phyloP scores from a whole-genome alignment of 2,797 vertebrate genomes.

The Enteromius thamalakanensis region DNA sequence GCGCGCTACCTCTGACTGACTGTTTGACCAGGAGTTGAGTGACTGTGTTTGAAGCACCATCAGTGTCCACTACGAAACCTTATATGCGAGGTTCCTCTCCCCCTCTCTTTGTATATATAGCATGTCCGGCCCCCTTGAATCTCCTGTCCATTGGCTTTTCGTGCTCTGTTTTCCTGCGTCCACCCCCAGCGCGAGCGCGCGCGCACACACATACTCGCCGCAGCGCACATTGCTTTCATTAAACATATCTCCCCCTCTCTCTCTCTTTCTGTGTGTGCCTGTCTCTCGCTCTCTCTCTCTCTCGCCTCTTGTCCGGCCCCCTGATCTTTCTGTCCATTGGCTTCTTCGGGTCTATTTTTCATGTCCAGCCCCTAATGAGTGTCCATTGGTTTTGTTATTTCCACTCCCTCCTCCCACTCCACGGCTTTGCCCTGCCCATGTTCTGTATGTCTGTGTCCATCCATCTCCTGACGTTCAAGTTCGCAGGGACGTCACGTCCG shows the following conservation, averaged over 20 bases:
- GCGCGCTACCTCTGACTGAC: constrained; percentile 37
- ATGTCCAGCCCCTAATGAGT: constrained; percentile 97
- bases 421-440: constrained; percentile 96
- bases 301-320: constrained; percentile 83
- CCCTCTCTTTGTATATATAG: constrained; percentile 58
- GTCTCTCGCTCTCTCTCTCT: constrained; percentile 69
- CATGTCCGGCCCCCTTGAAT: constrained; percentile 73
- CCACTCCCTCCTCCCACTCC: constrained; percentile 93
- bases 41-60: constrained; percentile 55
- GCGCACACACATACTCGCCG: constrained; percentile 52
- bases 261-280: constrained; percentile 58
- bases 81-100: constrained; percentile 65
- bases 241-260: constrained; percentile 63
- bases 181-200: constrained; percentile 67
- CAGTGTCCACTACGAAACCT: constrained; percentile 67
- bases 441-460: constrained; percentile 99
- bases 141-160: constrained; percentile 79
- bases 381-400: constrained; percentile 97
- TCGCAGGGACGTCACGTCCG: constrained; percentile 99
- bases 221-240: constrained; percentile 81
- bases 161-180: constrained; percentile 77
- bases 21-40: constrained; percentile 58
- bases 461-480: constrained; percentile 99
- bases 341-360: constrained; percentile 93
- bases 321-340: constrained; percentile 93